Evolutionary conservation across 1,140 invertebrate species (phyloP).

Genomic region (Drusus annulatus): DNA sequence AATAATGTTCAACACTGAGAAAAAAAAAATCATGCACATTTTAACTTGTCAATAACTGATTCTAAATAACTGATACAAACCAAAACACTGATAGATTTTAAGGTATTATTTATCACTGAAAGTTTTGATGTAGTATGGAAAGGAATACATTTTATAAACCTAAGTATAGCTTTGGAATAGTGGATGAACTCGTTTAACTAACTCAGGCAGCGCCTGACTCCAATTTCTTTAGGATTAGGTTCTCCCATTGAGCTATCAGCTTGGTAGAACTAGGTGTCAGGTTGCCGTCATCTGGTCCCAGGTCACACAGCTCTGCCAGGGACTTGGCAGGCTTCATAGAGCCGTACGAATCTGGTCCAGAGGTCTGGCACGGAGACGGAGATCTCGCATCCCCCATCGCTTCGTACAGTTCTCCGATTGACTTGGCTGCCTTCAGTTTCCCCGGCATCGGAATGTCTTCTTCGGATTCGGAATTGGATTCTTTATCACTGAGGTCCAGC

Average conservation of each 20-base stretch:
- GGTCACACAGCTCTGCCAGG: conserved; percentile 72
- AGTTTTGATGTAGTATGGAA: conserved; percentile 3
- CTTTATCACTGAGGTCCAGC: conserved; percentile 69
- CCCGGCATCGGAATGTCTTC: conserved; percentile 73
- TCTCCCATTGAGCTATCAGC: conserved; percentile 76
- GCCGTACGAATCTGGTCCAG: conserved; percentile 66
- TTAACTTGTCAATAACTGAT: no score
- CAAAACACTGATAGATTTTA: background rate
- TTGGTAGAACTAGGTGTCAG: conserved; percentile 73
- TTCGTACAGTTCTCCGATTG: conserved; percentile 73
- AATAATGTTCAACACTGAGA: background rate
- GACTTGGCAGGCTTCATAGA: conserved; percentile 75
- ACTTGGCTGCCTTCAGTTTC: conserved; percentile 72
- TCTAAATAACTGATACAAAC: background rate
- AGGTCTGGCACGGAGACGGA: conserved; percentile 68
- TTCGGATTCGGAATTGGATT: conserved; percentile 70
- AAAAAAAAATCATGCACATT: no score
- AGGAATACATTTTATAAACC: conserved; percentile 38
- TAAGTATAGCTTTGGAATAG: conserved; percentile 57
- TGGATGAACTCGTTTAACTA: background rate
- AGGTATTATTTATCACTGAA: background rate
- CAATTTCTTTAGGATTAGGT: conserved; percentile 74
- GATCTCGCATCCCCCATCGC: conserved; percentile 66
- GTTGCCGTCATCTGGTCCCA: conserved; percentile 71
- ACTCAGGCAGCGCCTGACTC: conserved; percentile 69